A percentile compares a stretch with the other conserved stretches of the same genome.
These are phyloP conservation scores for Thyatira batis DNA, from an alignment of 2,888 invertebrate species.

Conservation along the genomic window DNA sequence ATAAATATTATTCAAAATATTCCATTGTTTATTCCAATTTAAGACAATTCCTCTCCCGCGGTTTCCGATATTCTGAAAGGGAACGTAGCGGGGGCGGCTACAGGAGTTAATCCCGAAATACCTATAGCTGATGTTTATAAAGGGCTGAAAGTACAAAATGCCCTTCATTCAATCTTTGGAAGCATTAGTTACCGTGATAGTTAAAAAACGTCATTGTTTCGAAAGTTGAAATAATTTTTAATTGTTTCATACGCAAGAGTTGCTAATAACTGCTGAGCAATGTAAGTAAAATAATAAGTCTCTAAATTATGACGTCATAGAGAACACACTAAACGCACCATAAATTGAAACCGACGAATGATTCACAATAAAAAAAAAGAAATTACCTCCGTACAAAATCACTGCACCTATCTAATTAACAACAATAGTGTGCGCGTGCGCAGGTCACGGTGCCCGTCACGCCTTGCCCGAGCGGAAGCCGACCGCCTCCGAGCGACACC, in stretches of 20 bases:
- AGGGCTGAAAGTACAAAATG: slow-evolving; percentile 4
- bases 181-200: not conserved
- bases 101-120: slow-evolving; percentile 33
- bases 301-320: not conserved
- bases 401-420: slow-evolving; percentile 31
- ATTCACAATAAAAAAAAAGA: slow-evolving; percentile 16
- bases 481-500: slow-evolving; percentile 34
- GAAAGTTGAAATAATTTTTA: not conserved
- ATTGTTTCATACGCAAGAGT: not conserved
- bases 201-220: not conserved
- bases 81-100: slow-evolving; percentile 46
- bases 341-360: not conserved
- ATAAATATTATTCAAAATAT: not conserved
- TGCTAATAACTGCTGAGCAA: not conserved
- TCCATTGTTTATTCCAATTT: slow-evolving; percentile 16
- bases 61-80: slow-evolving; percentile 11
- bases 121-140: slow-evolving; percentile 25
- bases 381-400: slow-evolving; percentile 15
- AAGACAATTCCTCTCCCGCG: slow-evolving; percentile 20
- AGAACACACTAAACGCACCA: not conserved
- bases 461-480: slow-evolving; percentile 62
- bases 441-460: slow-evolving; percentile 62
- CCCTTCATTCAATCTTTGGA: slow-evolving; percentile 14
- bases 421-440: slow-evolving; percentile 60
- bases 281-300: not conserved